Evolutionary conservation across 1,140 invertebrate genomes (phyloP).

Genomic region (Uloborus diversus): DNA sequence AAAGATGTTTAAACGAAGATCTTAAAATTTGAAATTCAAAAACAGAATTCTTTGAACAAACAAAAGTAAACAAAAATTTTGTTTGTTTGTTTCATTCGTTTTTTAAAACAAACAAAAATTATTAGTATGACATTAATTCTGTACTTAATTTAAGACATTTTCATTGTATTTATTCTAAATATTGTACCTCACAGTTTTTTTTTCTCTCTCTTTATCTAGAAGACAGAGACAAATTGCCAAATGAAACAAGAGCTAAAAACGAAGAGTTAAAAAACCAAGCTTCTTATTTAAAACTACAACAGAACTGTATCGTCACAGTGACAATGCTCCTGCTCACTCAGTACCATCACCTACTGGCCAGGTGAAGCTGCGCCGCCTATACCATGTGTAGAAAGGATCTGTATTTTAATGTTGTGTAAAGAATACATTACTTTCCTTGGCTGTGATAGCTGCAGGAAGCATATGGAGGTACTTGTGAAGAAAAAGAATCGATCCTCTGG

Average conservation of each 20-base stretch:
- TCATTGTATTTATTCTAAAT: background rate
- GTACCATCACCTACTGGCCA: conserved; percentile 39
- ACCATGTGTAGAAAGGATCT: conserved; percentile 2
- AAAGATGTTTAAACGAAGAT: too few relatives aligned
- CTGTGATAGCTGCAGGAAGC: conserved; percentile 54
- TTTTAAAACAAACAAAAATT: background rate
- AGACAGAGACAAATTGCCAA: conserved; percentile 85
- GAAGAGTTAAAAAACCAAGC: conserved; percentile 78
- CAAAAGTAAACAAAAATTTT: background rate
- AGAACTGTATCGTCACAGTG: conserved; percentile 36
- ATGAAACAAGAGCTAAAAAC: conserved; percentile 87
- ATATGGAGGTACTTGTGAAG: background rate
- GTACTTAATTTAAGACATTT: background rate
- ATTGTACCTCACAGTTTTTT: background rate
- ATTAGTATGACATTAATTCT: background rate
- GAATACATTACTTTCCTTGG: conserved; percentile 48
- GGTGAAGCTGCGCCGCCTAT: conserved; percentile 22
- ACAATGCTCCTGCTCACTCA: conserved; percentile 26
- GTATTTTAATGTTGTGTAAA: conserved; percentile 24
- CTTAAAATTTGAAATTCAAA: too few relatives aligned
- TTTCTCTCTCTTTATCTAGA: conserved; percentile 69
- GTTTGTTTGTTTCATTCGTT: background rate
- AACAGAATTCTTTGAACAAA: background rate
- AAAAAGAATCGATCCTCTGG: conserved; percentile 30
- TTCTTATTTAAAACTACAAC: conserved; percentile 9